These are phyloP conservation scores for Leptopterna dolabrata DNA, from an alignment of 2,888 invertebrate genomes.

Conservation along the genomic window DNA sequence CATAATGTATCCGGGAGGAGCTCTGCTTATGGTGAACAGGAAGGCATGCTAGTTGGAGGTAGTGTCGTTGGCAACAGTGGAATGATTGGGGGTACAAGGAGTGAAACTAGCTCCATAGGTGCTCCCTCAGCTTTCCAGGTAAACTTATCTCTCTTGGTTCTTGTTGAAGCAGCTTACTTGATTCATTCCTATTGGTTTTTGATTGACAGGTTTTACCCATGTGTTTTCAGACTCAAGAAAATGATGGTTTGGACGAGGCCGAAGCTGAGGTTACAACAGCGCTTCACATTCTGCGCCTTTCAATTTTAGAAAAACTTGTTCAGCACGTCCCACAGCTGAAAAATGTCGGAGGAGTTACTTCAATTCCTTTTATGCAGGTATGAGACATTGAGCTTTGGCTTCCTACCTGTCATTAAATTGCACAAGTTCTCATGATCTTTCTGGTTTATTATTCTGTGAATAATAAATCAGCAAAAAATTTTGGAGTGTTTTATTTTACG, in stretches of 20 bases:
- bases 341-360: slow-evolving; percentile 83
- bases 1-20: slow-evolving; percentile 89
- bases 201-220: background rate
- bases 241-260: slow-evolving; percentile 56
- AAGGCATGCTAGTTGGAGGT: slow-evolving; percentile 68
- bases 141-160: slow-evolving; percentile 58
- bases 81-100: slow-evolving; percentile 69
- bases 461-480: background rate
- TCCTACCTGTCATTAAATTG: background rate
- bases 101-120: slow-evolving; percentile 72
- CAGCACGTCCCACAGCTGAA: slow-evolving; percentile 82
- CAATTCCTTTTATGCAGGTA: slow-evolving; percentile 93
- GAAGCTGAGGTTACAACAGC: slow-evolving; percentile 67
- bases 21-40: slow-evolving; percentile 87
- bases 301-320: slow-evolving; percentile 80
- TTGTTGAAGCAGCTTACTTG: background rate
- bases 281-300: slow-evolving; percentile 76
- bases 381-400: slow-evolving; percentile 18
- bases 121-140: slow-evolving; percentile 69
- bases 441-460: too few relatives aligned
- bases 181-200: background rate
- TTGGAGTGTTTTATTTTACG: too few relatives aligned
- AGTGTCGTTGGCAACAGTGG: slow-evolving; percentile 70
- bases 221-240: slow-evolving; percentile 53
- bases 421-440: background rate